phyloP scores from a whole-genome alignment of 2,113 vertebrate genomes.

The Phoenicopterus ruber region DNA sequence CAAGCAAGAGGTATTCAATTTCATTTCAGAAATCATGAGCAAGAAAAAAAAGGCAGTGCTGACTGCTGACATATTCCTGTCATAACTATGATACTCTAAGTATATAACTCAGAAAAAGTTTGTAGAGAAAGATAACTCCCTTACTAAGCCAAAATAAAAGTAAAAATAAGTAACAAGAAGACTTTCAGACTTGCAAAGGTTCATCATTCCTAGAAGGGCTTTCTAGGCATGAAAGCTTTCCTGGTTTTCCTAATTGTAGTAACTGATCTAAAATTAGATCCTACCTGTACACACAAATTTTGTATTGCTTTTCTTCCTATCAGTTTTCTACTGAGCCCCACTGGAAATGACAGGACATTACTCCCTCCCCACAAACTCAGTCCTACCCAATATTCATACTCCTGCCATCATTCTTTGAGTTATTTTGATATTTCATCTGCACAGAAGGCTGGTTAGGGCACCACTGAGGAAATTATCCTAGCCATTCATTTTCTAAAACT shows the following conservation, averaged over 20 bases:
- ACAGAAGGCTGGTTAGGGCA: neutral
- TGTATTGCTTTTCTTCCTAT: neutral
- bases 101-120: neutral
- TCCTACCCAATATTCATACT: neutral
- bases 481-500: neutral
- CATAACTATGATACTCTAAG: neutral
- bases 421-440: neutral
- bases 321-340: neutral
- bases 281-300: neutral
- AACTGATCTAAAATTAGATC: neutral
- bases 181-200: neutral
- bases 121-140: neutral
- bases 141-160: neutral
- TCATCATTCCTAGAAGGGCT: neutral
- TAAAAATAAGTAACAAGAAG: neutral
- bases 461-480: neutral
- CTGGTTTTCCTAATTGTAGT: neutral
- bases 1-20: neutral
- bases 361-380: neutral
- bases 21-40: neutral
- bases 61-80: neutral
- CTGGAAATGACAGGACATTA: neutral
- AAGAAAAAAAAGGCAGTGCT: neutral
- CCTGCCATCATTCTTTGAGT: neutral
- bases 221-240: neutral